phyloP scores from a whole-genome alignment of 2,888 invertebrate species.

The Cantharis flavilabris region DNA sequence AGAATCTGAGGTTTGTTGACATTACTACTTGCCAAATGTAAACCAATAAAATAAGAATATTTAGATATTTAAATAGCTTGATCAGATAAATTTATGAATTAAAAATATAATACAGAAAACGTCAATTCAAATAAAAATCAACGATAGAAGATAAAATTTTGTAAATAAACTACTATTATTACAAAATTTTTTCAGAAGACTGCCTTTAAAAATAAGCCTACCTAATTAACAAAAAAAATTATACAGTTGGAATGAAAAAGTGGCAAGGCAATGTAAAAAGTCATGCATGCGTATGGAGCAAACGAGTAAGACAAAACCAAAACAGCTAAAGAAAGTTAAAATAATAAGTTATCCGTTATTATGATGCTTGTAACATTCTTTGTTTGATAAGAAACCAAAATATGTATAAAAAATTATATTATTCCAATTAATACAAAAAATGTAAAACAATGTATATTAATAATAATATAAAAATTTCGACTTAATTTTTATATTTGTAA shows the following conservation, averaged over 20 bases:
- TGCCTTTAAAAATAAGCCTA: not conserved
- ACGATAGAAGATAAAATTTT: too few relatives aligned
- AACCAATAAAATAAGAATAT: too few relatives aligned
- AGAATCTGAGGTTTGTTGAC: too few relatives aligned
- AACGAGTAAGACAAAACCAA: not conserved
- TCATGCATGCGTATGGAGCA: not conserved
- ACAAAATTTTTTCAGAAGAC: not conserved
- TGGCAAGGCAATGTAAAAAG: not conserved
- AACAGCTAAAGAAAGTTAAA: not conserved
- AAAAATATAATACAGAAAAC: too few relatives aligned
- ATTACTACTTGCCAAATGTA: too few relatives aligned
- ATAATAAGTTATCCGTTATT: not conserved
- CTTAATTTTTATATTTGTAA: not conserved
- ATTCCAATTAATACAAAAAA: not conserved
- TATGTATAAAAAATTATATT: constrained; percentile 2
- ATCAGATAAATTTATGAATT: too few relatives aligned
- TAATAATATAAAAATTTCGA: not conserved
- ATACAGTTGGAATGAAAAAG: not conserved
- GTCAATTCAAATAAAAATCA: too few relatives aligned
- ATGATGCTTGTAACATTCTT: not conserved
- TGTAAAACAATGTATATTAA: not conserved
- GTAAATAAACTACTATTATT: too few relatives aligned
- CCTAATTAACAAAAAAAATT: not conserved
- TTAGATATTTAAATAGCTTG: too few relatives aligned
- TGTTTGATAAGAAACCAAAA: not conserved